Conservation (phyloP, 2,113 vertebrate species). For the Puma concolor region DNA sequence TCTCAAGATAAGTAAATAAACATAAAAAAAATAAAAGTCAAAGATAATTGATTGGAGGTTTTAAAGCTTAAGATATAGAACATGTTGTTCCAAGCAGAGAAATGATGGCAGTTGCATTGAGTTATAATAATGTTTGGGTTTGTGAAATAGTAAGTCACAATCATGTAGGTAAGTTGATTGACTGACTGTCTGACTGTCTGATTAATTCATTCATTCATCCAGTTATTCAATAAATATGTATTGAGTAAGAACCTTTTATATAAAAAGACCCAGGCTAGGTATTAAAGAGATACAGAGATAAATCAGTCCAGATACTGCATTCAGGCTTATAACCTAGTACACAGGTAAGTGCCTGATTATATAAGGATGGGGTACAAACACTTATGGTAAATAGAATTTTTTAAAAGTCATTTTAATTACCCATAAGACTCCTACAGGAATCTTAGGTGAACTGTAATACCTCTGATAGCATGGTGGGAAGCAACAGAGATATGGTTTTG, state of each 20-base stretch:
- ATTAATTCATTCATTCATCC: not conserved
- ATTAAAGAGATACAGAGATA: not conserved
- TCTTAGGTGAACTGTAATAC: not conserved
- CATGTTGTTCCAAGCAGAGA: not conserved
- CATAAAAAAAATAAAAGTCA: not conserved
- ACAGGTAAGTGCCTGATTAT: not conserved
- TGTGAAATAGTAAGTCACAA: not conserved
- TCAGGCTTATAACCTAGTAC: not conserved
- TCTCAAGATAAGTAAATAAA: too few relatives aligned
- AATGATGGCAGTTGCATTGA: not conserved
- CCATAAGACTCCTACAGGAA: not conserved
- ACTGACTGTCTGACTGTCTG: not conserved
- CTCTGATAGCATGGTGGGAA: not conserved
- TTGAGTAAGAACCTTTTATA: not conserved
- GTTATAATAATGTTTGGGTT: not conserved
- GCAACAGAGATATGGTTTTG: not conserved
- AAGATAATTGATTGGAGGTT: not conserved
- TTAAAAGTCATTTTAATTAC: not conserved
- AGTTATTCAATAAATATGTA: conserved; percentile 21
- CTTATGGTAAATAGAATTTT: not conserved
- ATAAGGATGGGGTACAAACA: not conserved
- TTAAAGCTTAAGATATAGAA: conserved; percentile 24
- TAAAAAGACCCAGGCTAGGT: not conserved
- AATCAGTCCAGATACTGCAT: not conserved
- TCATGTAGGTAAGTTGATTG: not conserved